A percentile compares a stretch with the other conserved stretches of the same genome.
These are phyloP conservation scores for Tragopan temminckii DNA, from an alignment of 2,797 vertebrate genomes.

Conservation along the genomic window DNA sequence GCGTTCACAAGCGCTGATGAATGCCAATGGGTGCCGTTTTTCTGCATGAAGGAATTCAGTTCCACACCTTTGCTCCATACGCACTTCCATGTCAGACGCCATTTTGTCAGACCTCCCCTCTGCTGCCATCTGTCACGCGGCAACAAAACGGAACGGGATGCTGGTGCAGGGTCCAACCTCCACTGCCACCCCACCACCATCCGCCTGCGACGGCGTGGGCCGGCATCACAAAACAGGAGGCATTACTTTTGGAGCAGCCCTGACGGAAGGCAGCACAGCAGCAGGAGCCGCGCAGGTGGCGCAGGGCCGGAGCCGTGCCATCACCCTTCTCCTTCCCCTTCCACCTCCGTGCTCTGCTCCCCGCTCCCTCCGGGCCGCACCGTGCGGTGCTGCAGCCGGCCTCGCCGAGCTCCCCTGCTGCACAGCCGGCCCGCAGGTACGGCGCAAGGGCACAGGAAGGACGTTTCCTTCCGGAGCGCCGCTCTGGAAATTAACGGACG, in stretches of 20 bases:
- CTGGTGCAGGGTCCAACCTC: neutral
- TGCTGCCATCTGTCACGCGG: too few species aligned
- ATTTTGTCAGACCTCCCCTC: neutral
- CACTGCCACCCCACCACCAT: too few species aligned
- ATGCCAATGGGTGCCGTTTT: neutral
- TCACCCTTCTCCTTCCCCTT: neutral
- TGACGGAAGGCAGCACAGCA: neutral
- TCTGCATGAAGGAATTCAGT: neutral
- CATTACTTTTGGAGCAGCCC: neutral
- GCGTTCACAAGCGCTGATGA: too few species aligned
- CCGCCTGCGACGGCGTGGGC: too few species aligned
- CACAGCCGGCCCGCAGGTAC: neutral
- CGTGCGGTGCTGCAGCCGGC: too few species aligned
- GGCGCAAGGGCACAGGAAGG: neutral
- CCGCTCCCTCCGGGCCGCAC: too few species aligned
- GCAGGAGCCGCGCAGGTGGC: too few species aligned
- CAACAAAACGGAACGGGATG: neutral
- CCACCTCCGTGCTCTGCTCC: accelerated
- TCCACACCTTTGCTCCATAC: neutral
- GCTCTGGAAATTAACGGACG: neutral
- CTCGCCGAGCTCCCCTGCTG: too few species aligned
- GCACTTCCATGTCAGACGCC: neutral
- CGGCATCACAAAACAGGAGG: neutral
- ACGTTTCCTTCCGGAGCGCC: neutral
- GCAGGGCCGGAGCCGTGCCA: neutral